Percentiles rank a stretch among this genome's conserved stretches.
Conservation (phyloP, 2,888 invertebrate species). For the Drosophila acutilabella region DNA sequence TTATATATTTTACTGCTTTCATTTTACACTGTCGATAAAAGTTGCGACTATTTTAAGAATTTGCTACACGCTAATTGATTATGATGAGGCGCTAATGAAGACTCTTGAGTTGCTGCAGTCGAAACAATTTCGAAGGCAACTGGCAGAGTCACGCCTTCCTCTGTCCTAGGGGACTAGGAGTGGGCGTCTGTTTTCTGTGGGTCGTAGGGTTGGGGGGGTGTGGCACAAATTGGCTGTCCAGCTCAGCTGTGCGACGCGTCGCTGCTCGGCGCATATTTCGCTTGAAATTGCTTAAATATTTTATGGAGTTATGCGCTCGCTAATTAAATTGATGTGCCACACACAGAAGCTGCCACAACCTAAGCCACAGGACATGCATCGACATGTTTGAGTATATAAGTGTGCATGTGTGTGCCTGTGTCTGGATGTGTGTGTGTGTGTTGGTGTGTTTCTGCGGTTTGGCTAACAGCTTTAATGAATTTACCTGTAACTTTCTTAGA, state of each 20-base stretch:
- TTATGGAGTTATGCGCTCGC: slow-evolving; percentile 77
- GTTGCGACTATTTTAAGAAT: slow-evolving; percentile 15
- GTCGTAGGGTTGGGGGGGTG: not conserved
- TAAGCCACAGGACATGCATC: slow-evolving; percentile 55
- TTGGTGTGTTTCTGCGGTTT: slow-evolving; percentile 17
- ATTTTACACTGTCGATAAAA: slow-evolving; percentile 6
- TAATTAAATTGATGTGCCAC: slow-evolving; percentile 80
- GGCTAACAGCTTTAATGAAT: slow-evolving; percentile 75
- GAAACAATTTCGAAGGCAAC: slow-evolving; percentile 19
- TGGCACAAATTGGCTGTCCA: slow-evolving; percentile 54
- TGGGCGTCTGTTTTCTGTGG: not conserved
- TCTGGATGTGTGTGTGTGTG: slow-evolving; percentile 5
- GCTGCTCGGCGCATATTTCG: slow-evolving; percentile 63
- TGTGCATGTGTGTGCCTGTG: slow-evolving; percentile 1
- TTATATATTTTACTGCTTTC: slow-evolving; percentile 36
- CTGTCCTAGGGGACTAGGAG: not conserved
- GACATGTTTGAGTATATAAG: slow-evolving; percentile 50
- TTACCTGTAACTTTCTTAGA: slow-evolving; percentile 67
- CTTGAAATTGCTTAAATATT: slow-evolving; percentile 77
- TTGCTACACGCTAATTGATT: slow-evolving; percentile 53
- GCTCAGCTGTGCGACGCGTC: slow-evolving; percentile 49
- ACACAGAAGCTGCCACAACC: slow-evolving; percentile 56
- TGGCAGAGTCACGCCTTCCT: slow-evolving; percentile 1
- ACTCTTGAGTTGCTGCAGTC: slow-evolving; percentile 10
- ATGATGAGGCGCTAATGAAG: slow-evolving; percentile 70